A percentile compares a stretch with the other conserved stretches of the same genome.
Evolutionary conservation across 92 coral and sea anemone genomes (phyloP).

Genomic region (Palythoa grandiflora): DNA sequence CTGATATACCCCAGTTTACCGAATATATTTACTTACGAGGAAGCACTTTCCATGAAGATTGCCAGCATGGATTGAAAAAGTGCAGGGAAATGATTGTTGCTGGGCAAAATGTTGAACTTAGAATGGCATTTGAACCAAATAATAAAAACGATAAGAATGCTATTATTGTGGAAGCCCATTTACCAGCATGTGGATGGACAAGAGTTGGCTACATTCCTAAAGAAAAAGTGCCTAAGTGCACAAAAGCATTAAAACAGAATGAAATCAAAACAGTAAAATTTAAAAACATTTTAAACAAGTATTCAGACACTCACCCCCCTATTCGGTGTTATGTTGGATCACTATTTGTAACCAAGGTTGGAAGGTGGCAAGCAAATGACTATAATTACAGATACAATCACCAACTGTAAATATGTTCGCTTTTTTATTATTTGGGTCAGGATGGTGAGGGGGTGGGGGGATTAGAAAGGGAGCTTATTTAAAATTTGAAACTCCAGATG

Average conservation of each 20-base stretch:
- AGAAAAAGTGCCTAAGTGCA: neutral
- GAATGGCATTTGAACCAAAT: neutral
- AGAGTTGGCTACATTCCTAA: constrained; percentile 11
- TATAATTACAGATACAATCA: neutral
- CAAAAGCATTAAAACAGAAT: neutral
- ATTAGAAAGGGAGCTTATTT: neutral
- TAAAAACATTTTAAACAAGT: neutral
- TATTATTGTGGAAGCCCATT: constrained; percentile 1
- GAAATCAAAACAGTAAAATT: neutral
- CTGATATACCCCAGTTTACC: neutral
- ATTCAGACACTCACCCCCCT: neutral
- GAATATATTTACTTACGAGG: neutral
- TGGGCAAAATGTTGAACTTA: neutral
- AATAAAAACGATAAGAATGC: neutral
- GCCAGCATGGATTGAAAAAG: neutral
- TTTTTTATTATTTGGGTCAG: neutral
- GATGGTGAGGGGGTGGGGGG: neutral
- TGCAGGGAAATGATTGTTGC: neutral
- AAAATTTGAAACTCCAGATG: neutral
- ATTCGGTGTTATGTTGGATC: neutral
- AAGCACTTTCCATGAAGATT: constrained; percentile 6
- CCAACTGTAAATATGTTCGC: neutral
- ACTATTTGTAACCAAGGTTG: neutral
- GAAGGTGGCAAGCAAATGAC: too few species aligned
- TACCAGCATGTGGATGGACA: neutral